A percentile compares a stretch with the other conserved stretches of the same genome.
These are phyloP conservation scores for Dryobates pubescens DNA, from an alignment of 2,797 vertebrate genomes.

Conservation along the genomic window DNA sequence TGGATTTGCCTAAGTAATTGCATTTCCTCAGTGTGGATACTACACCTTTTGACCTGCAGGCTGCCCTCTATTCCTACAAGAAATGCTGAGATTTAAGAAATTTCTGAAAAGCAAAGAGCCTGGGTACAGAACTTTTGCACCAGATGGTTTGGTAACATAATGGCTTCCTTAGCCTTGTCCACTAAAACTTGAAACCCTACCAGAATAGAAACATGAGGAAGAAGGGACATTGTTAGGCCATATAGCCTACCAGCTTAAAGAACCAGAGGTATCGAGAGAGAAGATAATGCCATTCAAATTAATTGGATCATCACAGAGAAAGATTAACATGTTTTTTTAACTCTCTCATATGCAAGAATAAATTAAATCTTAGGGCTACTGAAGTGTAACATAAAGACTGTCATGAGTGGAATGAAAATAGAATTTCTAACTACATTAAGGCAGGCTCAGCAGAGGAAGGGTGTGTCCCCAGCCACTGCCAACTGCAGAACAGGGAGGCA, in stretches of 20 bases:
- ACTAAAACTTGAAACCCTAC: background rate
- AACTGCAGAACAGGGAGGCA: background rate
- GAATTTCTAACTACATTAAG: background rate
- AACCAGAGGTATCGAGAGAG: background rate
- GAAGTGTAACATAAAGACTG: background rate
- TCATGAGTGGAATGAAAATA: background rate
- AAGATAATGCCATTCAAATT: background rate
- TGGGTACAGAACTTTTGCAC: background rate
- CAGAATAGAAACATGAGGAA: background rate
- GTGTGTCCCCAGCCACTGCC: background rate
- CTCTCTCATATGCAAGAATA: background rate
- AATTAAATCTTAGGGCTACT: background rate
- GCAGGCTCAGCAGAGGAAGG: background rate
- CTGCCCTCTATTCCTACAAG: background rate
- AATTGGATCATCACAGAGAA: background rate
- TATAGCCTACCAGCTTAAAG: background rate
- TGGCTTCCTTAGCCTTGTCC: background rate
- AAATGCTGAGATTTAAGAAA: conserved; percentile 2
- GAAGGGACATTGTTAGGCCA: background rate
- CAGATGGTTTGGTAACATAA: conserved; percentile 21
- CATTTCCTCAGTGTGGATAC: background rate
- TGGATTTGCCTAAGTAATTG: background rate
- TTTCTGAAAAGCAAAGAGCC: background rate
- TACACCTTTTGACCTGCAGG: background rate
- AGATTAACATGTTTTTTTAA: background rate